Evolutionary conservation across 2,797 vertebrate genomes (phyloP).

Genomic region (Leptodactylus fallax): DNA sequence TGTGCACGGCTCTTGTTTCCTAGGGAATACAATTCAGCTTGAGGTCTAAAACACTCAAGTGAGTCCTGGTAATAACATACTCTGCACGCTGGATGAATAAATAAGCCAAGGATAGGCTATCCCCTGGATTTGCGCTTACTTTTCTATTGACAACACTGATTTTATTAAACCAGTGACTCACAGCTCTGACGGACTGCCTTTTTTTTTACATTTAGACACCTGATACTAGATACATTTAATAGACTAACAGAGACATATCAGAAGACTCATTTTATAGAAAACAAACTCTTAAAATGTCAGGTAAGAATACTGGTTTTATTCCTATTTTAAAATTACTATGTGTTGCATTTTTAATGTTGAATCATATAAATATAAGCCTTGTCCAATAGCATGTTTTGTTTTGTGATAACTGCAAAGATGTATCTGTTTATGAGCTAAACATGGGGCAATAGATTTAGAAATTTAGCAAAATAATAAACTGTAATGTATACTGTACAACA

Average conservation of each 20-base stretch:
- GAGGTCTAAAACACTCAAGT: neutral
- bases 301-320: neutral
- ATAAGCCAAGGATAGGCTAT: neutral
- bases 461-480: neutral
- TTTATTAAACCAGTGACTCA: neutral
- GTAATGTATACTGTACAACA: neutral
- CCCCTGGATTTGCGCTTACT: neutral
- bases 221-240: neutral
- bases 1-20: constrained; percentile 42
- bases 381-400: neutral
- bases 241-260: neutral
- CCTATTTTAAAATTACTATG: neutral
- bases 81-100: neutral
- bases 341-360: neutral
- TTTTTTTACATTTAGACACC: neutral
- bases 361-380: neutral
- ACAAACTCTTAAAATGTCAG: constrained; percentile 9
- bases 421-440: neutral
- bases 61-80: neutral
- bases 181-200: neutral
- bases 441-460: neutral
- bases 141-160: neutral
- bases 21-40: constrained; percentile 31
- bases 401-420: neutral
- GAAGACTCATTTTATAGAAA: neutral